phyloP scores from a whole-genome alignment of 2,888 invertebrate genomes.

The Embidobia sp. region DNA sequence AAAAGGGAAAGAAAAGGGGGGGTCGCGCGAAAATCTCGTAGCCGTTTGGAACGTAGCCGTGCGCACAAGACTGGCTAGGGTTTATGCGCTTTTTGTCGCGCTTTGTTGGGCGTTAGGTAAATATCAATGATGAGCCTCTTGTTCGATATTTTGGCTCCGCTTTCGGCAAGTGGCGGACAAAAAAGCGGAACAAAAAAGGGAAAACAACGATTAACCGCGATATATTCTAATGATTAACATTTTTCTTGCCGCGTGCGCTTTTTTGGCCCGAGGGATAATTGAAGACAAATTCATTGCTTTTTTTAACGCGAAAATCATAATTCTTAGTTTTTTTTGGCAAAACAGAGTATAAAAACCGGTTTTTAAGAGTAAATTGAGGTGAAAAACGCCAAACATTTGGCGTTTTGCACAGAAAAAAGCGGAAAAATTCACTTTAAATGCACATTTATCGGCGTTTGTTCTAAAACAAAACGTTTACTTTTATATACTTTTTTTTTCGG shows the following conservation, averaged over 20 bases:
- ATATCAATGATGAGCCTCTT: conserved; percentile 57
- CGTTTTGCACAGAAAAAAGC: no score
- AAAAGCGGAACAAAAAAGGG: conserved; percentile 36
- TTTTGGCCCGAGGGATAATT: conserved; percentile 9
- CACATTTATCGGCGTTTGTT: no score
- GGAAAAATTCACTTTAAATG: no score
- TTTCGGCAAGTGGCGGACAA: conserved; percentile 48
- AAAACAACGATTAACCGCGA: conserved; percentile 46
- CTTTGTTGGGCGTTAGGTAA: conserved; percentile 53
- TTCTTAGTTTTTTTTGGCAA: no score
- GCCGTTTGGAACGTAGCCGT: conserved; percentile 34
- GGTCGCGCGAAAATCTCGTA: conserved; percentile 39
- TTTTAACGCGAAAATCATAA: no score
- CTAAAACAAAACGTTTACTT: no score
- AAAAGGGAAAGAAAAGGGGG: conserved; percentile 30
- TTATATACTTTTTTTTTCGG: no score
- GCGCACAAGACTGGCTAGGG: conserved; percentile 33
- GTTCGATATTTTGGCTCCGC: conserved; percentile 44
- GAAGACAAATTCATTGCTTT: conserved; percentile 18
- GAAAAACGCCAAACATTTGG: no score
- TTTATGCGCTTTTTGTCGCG: conserved; percentile 53
- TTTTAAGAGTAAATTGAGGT: no score
- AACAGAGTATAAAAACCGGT: background rate
- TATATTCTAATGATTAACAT: conserved; percentile 42
- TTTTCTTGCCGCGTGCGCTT: conserved; percentile 22